These are phyloP conservation scores for Vultur gryphus DNA, from an alignment of 2,797 vertebrate species.

Conservation along the genomic window DNA sequence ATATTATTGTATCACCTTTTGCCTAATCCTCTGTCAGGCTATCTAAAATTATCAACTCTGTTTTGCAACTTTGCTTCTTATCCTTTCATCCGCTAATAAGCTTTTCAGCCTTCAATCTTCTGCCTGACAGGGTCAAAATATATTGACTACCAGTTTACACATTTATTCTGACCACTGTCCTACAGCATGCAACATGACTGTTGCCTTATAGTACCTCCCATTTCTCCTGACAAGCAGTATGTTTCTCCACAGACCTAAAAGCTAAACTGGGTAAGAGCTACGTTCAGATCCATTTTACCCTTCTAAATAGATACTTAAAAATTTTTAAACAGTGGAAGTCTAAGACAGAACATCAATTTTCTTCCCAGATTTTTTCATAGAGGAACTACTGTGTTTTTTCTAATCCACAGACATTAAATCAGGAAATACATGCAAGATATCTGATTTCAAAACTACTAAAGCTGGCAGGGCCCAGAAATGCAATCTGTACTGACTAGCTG, in stretches of 20 bases:
- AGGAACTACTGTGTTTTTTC: background rate
- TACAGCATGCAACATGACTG: accelerated
- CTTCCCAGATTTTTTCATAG: background rate
- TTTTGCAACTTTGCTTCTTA: constrained; percentile 44
- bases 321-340: background rate
- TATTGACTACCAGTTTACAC: background rate
- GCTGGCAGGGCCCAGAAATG: constrained; percentile 41
- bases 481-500: constrained; percentile 35
- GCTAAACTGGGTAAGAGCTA: background rate
- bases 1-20: background rate
- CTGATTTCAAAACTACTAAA: constrained; percentile 50
- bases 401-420: background rate
- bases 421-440: constrained; percentile 11
- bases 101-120: background rate
- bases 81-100: constrained; percentile 39
- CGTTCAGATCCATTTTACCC: background rate
- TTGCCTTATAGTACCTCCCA: background rate
- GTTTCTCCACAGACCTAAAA: background rate
- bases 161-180: background rate
- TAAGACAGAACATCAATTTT: background rate
- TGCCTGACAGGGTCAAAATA: background rate
- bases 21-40: constrained; percentile 13
- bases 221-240: background rate
- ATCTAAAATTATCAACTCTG: constrained; percentile 42
- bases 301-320: background rate